A percentile compares a stretch with the other conserved stretches of the same genome.
Evolutionary conservation across 2,888 invertebrate species (phyloP).

Genomic region (Helleia helle): DNA sequence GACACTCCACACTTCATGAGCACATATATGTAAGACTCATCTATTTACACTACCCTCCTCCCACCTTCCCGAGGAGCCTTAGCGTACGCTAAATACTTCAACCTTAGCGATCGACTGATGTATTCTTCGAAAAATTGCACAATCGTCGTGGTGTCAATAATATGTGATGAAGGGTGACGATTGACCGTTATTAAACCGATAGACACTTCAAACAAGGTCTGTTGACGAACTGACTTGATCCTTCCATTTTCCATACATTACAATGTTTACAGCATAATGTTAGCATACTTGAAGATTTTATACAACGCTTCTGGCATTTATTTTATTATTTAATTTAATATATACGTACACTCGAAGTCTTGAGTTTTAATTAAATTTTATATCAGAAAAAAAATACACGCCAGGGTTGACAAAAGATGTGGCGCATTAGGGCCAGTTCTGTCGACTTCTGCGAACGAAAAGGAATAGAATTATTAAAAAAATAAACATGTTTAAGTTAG

Average conservation of each 20-base stretch:
- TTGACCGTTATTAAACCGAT: slow-evolving; percentile 37
- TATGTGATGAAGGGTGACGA: slow-evolving; percentile 51
- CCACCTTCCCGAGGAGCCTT: slow-evolving; percentile 60
- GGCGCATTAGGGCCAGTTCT: too few relatives aligned
- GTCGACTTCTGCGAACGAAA: too few relatives aligned
- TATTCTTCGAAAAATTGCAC: slow-evolving; percentile 68
- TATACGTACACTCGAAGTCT: too few relatives aligned
- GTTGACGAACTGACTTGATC: slow-evolving; percentile 14
- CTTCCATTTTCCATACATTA: slow-evolving; percentile 29
- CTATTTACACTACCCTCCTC: slow-evolving; percentile 70
- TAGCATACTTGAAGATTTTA: too few relatives aligned
- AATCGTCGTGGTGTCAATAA: slow-evolving; percentile 63
- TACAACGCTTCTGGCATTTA: too few relatives aligned
- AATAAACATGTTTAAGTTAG: too few relatives aligned
- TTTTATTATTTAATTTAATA: too few relatives aligned
- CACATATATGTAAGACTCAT: slow-evolving; percentile 67
- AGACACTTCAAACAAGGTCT: slow-evolving; percentile 33
- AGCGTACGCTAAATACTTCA: slow-evolving; percentile 68
- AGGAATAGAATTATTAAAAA: too few relatives aligned
- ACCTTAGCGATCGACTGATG: slow-evolving; percentile 65
- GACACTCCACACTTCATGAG: slow-evolving; percentile 56
- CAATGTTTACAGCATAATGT: too few relatives aligned
- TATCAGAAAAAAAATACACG: too few relatives aligned
- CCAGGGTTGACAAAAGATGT: too few relatives aligned
- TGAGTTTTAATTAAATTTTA: too few relatives aligned